Base-by-base conservation (phyloP, 2,888 invertebrate genomes). In the Metallyticus violacea region DNA sequence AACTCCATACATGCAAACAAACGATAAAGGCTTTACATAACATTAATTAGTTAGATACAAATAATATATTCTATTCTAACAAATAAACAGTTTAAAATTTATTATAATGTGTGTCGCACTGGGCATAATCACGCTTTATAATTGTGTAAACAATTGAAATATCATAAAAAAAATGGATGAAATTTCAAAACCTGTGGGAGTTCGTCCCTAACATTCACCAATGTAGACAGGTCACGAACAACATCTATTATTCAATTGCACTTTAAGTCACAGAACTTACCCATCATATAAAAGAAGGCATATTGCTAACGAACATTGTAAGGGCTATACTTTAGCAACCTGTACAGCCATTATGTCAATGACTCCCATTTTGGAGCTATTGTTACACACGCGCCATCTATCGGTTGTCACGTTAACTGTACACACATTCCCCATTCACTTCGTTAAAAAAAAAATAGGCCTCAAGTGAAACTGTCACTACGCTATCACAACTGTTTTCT, bases 291-390 rank as follows among this genome's bases (percentile, higher is more conserved):
- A 77, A 81, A 85, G 76, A 29, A 85, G 77, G 29, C 81, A 87
- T 85, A 77, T 40, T 15, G 29, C 78, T 26, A 81, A 7, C 28
- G 7, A 62, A 62, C 40, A 62, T 62, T 29, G 28, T 27, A 81
- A 76, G 26, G 86, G 83, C 81, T 86, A 87, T 87, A 85, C 87
- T 86, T 87, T 85, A 87, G 88, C 88, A 89, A 88, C 87, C 89
- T 88, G 88, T 87, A 88, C 89, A 88, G 88, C 88, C 89, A 89
- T 89, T 89, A 89, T 89, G 89, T 89, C 89, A 89, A 89, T 89
- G 89, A 89, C 89, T 89, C 89, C 89, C 89, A 89, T 89, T 89
- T 89, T 88, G 88, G 82, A 85, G 86, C 87, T 86, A 85, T 85
- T 83, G 85, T 76, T 87, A 88, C 87, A 82, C 86, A 84, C 79